Conservation (phyloP, 2,113 vertebrate genomes). For the Genyomyrus donnyi region DNA sequence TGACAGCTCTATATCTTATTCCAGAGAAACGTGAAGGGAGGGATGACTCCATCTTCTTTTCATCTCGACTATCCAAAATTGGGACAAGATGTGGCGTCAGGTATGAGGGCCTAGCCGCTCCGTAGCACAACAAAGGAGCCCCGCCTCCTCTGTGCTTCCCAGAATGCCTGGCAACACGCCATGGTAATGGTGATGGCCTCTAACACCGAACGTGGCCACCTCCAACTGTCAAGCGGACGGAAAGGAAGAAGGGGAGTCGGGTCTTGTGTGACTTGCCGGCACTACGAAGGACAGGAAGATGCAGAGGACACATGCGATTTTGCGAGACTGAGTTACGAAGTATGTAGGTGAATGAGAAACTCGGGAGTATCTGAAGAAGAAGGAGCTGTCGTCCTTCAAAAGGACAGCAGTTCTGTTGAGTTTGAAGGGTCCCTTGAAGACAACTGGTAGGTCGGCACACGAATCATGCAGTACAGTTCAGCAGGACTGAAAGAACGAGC, state of each 20-base stretch:
- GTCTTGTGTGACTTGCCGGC: background rate
- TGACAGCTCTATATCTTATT: background rate
- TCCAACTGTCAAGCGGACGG: background rate
- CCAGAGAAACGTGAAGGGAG: background rate
- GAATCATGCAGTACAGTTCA: background rate
- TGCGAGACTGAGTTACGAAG: background rate
- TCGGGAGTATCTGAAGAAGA: background rate
- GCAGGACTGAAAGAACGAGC: background rate
- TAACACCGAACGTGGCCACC: background rate
- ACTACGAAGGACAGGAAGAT: background rate
- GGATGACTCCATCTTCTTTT: constrained; percentile 23
- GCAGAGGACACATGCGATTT: background rate
- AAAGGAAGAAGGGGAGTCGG: background rate
- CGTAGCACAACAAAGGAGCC: background rate
- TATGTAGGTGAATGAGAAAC: background rate
- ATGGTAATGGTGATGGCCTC: background rate
- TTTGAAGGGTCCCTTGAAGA: background rate
- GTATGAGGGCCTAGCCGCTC: background rate
- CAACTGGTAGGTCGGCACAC: background rate
- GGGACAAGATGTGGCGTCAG: background rate
- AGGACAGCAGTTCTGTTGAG: background rate
- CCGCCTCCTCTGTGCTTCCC: background rate
- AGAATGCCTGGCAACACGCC: background rate
- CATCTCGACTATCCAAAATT: constrained; percentile 32
- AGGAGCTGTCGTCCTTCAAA: background rate